These are phyloP conservation scores for Trematomus loennbergii DNA, from an alignment of 2,113 vertebrate species.

Conservation along the genomic window DNA sequence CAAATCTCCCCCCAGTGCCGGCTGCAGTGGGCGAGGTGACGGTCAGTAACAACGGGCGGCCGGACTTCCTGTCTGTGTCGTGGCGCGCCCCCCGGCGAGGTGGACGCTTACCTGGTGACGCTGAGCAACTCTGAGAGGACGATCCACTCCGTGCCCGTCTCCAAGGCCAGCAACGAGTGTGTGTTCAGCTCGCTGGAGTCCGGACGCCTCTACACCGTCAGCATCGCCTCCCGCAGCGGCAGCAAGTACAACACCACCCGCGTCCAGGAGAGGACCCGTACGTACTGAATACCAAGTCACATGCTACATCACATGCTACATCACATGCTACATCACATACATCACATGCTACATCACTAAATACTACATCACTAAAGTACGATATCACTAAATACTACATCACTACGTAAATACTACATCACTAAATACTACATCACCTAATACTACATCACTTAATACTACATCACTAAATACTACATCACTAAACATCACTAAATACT, in stretches of 20 bases:
- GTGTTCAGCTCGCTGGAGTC: slow-evolving; percentile 92
- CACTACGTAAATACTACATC: no score
- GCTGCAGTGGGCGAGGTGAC: slow-evolving; percentile 91
- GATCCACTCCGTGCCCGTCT: slow-evolving; percentile 85
- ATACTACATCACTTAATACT: no score
- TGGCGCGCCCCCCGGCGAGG: slow-evolving; percentile 91
- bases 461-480: no score
- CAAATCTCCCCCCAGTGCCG: slow-evolving; percentile 83
- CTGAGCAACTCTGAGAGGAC: slow-evolving; percentile 84
- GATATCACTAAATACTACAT: no score
- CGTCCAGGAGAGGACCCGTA: slow-evolving; percentile 92
- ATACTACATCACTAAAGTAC: no score
- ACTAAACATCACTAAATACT: no score
- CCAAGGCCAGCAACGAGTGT: slow-evolving; percentile 88
- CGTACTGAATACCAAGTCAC: no score
- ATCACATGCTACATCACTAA: no score
- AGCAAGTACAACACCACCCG: slow-evolving; percentile 87
- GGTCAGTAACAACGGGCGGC: slow-evolving; percentile 92
- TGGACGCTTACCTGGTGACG: slow-evolving; percentile 90
- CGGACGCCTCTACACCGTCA: slow-evolving; percentile 92
- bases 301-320: no score
- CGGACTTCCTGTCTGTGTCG: slow-evolving; percentile 93
- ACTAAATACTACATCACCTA: no score
- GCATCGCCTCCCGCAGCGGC: slow-evolving; percentile 89
- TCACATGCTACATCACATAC: no score